Conservation (phyloP, 2,113 vertebrate species). For the Monopterus albus region DNA sequence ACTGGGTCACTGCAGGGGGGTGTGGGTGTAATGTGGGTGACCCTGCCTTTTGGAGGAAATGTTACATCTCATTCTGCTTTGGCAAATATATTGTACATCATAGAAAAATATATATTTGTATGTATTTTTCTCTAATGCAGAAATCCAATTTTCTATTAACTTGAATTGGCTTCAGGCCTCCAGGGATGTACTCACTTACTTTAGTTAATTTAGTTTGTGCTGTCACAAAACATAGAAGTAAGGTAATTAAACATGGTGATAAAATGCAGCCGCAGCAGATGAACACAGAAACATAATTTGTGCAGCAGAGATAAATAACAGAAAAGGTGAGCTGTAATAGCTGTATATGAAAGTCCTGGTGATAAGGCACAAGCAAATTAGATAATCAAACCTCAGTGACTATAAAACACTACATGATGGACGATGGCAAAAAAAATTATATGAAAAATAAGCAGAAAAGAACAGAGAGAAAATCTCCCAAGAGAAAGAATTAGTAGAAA, state of each 20-base stretch:
- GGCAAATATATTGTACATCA: no score
- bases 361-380: not conserved
- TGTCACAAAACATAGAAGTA: not conserved
- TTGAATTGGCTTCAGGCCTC: not conserved
- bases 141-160: conserved; percentile 18
- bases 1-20: no score
- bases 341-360: not conserved
- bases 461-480: not conserved
- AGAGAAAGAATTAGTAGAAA: not conserved
- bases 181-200: conserved; percentile 6
- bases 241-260: conserved; percentile 57
- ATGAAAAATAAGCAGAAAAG: conserved; percentile 3
- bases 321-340: conserved; percentile 13
- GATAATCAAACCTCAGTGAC: conserved; percentile 3
- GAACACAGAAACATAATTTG: conserved; percentile 24
- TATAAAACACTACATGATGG: conserved; percentile 7
- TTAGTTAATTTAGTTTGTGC: conserved; percentile 6
- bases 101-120: not conserved
- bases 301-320: conserved; percentile 13
- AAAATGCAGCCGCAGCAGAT: conserved; percentile 19
- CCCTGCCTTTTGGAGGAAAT: not conserved
- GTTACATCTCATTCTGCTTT: conserved; percentile 19
- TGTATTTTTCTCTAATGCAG: not conserved
- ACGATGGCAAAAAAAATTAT: not conserved
- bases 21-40: conserved; percentile 30